Evolutionary conservation across 2,113 vertebrate genomes (phyloP).

Genomic region (Circaetus gallicus): DNA sequence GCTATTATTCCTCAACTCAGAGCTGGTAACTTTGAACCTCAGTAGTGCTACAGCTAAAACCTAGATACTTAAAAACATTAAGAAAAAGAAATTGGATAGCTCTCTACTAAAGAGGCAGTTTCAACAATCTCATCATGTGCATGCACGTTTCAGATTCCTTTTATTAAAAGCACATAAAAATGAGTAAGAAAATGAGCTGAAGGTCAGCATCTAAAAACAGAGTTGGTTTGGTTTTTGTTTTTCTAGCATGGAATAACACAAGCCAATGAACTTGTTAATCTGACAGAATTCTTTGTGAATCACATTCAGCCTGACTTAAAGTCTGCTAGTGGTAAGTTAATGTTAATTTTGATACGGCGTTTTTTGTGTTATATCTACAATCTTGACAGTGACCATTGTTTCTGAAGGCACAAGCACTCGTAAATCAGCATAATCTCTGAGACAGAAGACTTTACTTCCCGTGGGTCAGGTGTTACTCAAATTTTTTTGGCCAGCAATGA

Average conservation of each 20-base stretch:
- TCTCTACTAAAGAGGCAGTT: not conserved
- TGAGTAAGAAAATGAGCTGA: not conserved
- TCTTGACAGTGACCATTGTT: not conserved
- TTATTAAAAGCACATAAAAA: not conserved
- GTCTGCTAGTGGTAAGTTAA: conserved; percentile 84
- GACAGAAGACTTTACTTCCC: not conserved
- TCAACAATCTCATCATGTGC: not conserved
- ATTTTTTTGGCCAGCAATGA: not conserved
- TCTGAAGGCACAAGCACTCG: not conserved
- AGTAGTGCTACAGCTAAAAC: not conserved
- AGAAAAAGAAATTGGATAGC: not conserved
- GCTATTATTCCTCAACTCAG: not conserved
- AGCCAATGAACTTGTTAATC: conserved; percentile 96
- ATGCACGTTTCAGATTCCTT: not conserved
- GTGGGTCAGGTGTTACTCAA: no score
- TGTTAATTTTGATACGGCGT: not conserved
- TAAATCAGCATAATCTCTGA: not conserved
- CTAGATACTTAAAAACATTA: not conserved
- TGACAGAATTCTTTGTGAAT: conserved; percentile 95
- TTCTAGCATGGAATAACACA: conserved; percentile 96
- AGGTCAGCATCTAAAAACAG: not conserved
- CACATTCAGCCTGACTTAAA: conserved; percentile 94
- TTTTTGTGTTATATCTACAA: not conserved
- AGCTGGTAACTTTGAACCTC: not conserved
- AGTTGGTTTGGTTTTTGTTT: not conserved